Percentiles rank a stretch among this genome's conserved stretches.
Conservation (phyloP, 2,888 invertebrate species). For the Ennomos quercinarius region DNA sequence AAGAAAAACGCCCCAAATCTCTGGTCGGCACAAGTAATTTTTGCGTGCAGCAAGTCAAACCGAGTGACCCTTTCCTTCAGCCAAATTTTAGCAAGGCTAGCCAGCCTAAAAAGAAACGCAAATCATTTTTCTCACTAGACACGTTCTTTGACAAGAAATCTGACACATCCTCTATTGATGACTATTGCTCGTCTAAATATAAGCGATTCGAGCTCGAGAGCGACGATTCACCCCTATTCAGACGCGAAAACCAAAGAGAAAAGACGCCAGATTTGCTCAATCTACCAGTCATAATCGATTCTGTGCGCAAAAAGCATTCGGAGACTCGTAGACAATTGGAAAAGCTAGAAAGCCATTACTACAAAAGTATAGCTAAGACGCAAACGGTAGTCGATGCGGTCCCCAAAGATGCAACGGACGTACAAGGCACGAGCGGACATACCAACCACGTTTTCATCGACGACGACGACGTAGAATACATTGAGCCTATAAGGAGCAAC, state of each 20-base stretch:
- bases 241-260: constrained; percentile 65
- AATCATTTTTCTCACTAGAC: constrained; percentile 82
- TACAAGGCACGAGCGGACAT: constrained; percentile 75
- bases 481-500: constrained; percentile 80
- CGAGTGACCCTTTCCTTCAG: constrained; percentile 60
- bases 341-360: constrained; percentile 80
- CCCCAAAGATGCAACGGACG: constrained; percentile 76
- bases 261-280: constrained; percentile 79
- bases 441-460: constrained; percentile 67
- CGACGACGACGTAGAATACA: constrained; percentile 80
- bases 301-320: constrained; percentile 76
- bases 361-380: constrained; percentile 71
- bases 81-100: constrained; percentile 72
- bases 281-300: constrained; percentile 77
- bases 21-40: constrained; percentile 75
- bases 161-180: constrained; percentile 79
- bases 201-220: constrained; percentile 81
- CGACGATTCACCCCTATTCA: constrained; percentile 79
- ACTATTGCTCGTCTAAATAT: constrained; percentile 82
- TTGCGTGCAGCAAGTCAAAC: constrained; percentile 67
- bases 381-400: constrained; percentile 76
- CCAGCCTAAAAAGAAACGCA: constrained; percentile 79
- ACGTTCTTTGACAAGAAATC: constrained; percentile 83
- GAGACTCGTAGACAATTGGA: constrained; percentile 78
- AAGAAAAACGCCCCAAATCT: constrained; percentile 76